Percentiles rank a stretch among this genome's conserved stretches.
Conservation (phyloP, 1,140 invertebrate genomes). For the Solen grandis region DNA sequence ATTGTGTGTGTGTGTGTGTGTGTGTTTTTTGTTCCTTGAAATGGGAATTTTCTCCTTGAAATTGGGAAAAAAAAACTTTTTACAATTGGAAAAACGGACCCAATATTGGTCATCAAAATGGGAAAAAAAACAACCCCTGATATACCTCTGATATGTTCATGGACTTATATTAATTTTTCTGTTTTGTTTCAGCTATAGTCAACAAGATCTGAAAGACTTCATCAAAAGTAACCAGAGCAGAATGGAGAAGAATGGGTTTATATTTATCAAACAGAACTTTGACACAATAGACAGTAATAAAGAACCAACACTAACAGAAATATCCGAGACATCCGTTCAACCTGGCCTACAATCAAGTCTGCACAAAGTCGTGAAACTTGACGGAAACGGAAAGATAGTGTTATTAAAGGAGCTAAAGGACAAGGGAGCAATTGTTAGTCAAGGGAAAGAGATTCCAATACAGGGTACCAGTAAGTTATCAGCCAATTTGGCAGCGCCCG, state of each 20-base stretch:
- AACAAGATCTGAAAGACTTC: slow-evolving; percentile 56
- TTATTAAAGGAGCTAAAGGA: not conserved
- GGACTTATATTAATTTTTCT: not conserved
- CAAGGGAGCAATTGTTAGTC: too few species aligned
- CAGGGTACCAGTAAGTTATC: too few species aligned
- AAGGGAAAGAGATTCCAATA: too few species aligned
- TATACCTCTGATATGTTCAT: not conserved
- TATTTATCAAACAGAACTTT: slow-evolving; percentile 54
- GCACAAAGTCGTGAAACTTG: not conserved
- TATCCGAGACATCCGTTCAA: slow-evolving; percentile 23
- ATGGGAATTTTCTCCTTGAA: too few species aligned
- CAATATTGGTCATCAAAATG: too few species aligned
- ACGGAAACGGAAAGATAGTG: not conserved
- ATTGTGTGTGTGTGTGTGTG: too few species aligned
- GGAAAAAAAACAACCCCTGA: too few species aligned
- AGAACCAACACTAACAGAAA: slow-evolving; percentile 50
- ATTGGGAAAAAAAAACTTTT: too few species aligned
- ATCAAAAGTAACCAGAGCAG: slow-evolving; percentile 52
- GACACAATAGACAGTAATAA: slow-evolving; percentile 36
- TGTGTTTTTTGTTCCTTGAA: too few species aligned
- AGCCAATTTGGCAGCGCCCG: too few species aligned
- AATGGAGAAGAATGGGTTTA: slow-evolving; percentile 54
- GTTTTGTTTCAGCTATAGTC: slow-evolving; percentile 29
- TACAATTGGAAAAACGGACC: too few species aligned
- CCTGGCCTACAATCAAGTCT: not conserved